Percentiles rank a stretch among this genome's conserved stretches.
Evolutionary conservation across 2,797 vertebrate species (phyloP).

Genomic region (Sphaeramia orbicularis): DNA sequence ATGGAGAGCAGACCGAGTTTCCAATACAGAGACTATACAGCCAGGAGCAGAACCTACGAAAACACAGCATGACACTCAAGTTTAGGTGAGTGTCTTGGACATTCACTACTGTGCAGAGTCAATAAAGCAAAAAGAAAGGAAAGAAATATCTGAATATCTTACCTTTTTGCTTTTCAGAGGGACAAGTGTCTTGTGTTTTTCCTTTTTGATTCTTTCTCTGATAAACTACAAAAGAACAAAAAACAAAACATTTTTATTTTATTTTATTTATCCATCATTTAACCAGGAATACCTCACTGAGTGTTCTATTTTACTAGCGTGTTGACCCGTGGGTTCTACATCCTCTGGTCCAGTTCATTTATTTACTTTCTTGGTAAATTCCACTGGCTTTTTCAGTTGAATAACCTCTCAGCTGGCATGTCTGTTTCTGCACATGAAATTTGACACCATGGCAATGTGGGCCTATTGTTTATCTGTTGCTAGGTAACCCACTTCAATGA

Average conservation of each 20-base stretch:
- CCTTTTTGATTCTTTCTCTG: slow-evolving; percentile 49
- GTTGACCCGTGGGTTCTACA: too few relatives aligned
- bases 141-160: background rate
- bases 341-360: too few relatives aligned
- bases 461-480: too few relatives aligned
- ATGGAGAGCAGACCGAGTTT: slow-evolving; percentile 1
- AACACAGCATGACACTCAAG: background rate
- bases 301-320: too few relatives aligned
- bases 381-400: too few relatives aligned
- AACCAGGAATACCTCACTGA: background rate
- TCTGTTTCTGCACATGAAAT: too few relatives aligned
- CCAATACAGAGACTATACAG: slow-evolving; percentile 19
- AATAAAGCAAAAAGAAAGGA: too few relatives aligned
- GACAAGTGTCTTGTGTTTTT: background rate
- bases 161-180: slow-evolving; percentile 58
- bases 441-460: too few relatives aligned
- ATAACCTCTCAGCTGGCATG: too few relatives aligned
- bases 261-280: too few relatives aligned
- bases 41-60: slow-evolving; percentile 41
- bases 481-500: too few relatives aligned
- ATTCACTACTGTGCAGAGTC: background rate
- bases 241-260: background rate
- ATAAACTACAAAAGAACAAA: slow-evolving; percentile 54
- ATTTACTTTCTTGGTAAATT: too few relatives aligned
- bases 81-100: background rate